Evolutionary conservation across 2,113 vertebrate species (phyloP).

Genomic region (Semnornis frantzii): DNA sequence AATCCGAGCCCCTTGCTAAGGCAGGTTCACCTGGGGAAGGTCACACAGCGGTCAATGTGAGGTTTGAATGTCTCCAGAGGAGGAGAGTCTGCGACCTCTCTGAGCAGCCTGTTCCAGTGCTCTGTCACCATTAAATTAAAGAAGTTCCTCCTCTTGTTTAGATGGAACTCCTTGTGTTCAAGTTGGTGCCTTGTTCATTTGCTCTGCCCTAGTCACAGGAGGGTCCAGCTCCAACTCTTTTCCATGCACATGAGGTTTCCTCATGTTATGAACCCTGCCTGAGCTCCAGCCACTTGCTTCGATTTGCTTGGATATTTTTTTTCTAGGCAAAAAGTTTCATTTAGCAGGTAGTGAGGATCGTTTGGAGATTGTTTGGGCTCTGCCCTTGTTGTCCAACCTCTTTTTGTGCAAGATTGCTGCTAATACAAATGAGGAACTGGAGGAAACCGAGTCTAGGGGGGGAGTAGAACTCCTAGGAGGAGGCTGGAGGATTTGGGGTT

Average conservation of each 20-base stretch:
- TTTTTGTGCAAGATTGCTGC: neutral
- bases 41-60: no score
- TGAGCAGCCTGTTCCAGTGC: no score
- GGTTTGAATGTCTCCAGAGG: no score
- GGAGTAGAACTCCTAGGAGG: neutral
- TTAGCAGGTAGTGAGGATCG: neutral
- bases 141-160: no score
- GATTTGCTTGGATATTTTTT: neutral
- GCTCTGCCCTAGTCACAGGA: neutral
- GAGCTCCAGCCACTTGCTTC: neutral
- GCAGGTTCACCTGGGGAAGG: no score
- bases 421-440: fast-evolving
- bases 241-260: neutral
- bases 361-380: neutral
- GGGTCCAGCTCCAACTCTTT: neutral
- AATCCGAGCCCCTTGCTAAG: no score
- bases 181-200: neutral
- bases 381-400: neutral
- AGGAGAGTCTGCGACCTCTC: no score
- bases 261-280: neutral
- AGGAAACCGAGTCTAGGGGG: neutral
- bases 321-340: neutral
- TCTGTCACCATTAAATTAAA: no score
- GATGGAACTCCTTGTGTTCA: no score
- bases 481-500: neutral